These are phyloP conservation scores for Calosoma granatense DNA, from an alignment of 1,140 invertebrate genomes.

Conservation along the genomic window DNA sequence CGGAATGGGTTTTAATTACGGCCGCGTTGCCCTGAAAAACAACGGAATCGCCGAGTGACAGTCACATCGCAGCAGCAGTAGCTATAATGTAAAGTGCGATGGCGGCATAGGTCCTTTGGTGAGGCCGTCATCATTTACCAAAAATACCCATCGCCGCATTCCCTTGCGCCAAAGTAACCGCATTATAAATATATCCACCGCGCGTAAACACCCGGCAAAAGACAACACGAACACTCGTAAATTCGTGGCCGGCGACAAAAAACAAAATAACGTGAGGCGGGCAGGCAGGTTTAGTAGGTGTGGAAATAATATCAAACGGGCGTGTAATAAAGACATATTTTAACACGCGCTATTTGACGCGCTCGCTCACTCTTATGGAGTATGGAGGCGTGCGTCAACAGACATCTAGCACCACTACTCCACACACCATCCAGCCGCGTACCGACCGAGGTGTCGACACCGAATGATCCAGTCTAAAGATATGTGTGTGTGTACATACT, in stretches of 20 bases:
- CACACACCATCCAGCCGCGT: no score
- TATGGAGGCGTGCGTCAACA: background rate
- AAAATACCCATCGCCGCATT: background rate
- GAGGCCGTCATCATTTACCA: background rate
- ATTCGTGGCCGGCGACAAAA: slow-evolving; percentile 10
- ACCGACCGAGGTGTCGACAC: no score
- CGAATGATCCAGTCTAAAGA: no score
- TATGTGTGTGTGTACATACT: no score
- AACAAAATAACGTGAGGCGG: slow-evolving; percentile 6
- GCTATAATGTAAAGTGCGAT: background rate
- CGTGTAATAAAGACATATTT: slow-evolving; percentile 14
- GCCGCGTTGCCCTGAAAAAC: background rate
- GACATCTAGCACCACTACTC: no score
- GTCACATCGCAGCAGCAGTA: background rate
- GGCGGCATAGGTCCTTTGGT: background rate
- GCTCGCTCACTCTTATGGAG: background rate
- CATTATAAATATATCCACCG: background rate
- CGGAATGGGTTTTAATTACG: slow-evolving; percentile 31
- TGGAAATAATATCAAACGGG: slow-evolving; percentile 16
- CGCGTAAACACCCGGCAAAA: slow-evolving; percentile 13
- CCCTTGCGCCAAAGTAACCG: background rate
- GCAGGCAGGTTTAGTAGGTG: slow-evolving; percentile 13
- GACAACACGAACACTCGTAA: slow-evolving; percentile 14
- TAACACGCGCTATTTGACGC: slow-evolving; percentile 9
- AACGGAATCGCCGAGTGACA: background rate